Conservation (phyloP, 2,888 invertebrate genomes). For the Caenorhabditis doughertyi region DNA sequence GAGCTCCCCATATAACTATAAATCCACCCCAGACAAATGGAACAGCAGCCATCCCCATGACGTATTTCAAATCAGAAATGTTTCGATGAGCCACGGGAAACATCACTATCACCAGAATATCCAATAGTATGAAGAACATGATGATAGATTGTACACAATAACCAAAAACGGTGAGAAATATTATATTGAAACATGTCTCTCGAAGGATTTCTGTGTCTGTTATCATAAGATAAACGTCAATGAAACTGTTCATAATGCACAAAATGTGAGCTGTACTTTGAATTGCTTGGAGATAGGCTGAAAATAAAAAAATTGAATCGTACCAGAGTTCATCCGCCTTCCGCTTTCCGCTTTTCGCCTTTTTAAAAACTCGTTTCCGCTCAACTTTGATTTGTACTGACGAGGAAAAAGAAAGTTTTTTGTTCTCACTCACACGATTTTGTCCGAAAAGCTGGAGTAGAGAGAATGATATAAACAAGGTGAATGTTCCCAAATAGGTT, state of each 20-base stretch:
- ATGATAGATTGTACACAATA: constrained; percentile 44
- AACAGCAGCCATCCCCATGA: constrained; percentile 4
- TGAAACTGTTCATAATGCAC: constrained; percentile 42
- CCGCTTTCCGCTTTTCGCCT: no score
- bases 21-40: constrained; percentile 14
- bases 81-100: constrained; percentile 33
- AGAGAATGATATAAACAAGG: constrained; percentile 42
- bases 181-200: constrained; percentile 25
- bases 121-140: constrained; percentile 43
- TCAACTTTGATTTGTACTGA: no score
- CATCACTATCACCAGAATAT: constrained; percentile 22
- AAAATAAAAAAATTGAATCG: constrained; percentile 1
- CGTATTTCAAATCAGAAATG: constrained; percentile 24
- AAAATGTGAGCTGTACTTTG: constrained; percentile 36
- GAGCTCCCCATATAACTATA: constrained; percentile 30
- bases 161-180: constrained; percentile 21
- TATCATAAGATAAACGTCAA: constrained; percentile 44
- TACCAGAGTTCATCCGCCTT: not conserved
- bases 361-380: no score
- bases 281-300: constrained; percentile 40
- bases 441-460: constrained; percentile 26
- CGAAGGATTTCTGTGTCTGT: constrained; percentile 29
- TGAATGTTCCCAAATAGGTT: constrained; percentile 57
- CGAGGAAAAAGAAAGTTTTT: not conserved
- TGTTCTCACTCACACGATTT: constrained; percentile 49